Evolutionary conservation across 1,140 invertebrate species (phyloP).

Genomic region (Tetramorium parvispinum): DNA sequence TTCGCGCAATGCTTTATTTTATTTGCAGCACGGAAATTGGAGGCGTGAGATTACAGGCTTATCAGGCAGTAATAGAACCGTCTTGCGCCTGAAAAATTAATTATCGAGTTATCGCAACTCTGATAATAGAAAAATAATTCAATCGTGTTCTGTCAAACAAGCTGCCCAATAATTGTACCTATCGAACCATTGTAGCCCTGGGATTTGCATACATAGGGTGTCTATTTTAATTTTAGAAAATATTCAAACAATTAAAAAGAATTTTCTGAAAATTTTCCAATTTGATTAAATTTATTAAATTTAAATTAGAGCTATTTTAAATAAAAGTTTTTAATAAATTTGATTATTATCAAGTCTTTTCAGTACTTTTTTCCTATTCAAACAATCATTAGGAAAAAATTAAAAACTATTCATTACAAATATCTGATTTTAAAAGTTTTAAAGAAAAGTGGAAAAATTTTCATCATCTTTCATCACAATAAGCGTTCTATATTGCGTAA

Average conservation of each 20-base stretch:
- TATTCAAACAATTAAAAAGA: not conserved
- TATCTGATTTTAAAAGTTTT: not conserved
- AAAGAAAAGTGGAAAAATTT: not conserved
- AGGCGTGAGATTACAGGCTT: not conserved
- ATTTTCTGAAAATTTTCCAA: not conserved
- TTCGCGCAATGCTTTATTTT: not conserved
- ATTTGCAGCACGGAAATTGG: not conserved
- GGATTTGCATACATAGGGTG: not conserved
- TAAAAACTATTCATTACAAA: not conserved
- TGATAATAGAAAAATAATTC: constrained; percentile 20
- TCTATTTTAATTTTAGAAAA: not conserved
- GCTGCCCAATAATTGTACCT: not conserved
- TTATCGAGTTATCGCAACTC: not conserved
- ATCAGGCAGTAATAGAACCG: not conserved
- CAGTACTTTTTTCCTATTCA: not conserved
- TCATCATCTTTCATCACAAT: not conserved
- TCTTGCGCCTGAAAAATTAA: not conserved
- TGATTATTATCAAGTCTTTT: not conserved
- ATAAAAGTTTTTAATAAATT: not conserved
- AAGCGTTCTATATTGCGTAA: not conserved
- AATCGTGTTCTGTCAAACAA: not conserved
- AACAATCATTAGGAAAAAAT: not conserved
- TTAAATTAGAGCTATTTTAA: not conserved
- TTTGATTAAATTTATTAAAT: not conserved
- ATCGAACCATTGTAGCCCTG: not conserved